A percentile compares a stretch with the other conserved stretches of the same genome.
phyloP scores from a whole-genome alignment of 2,888 invertebrate species.

The Drosophila anomalata region DNA sequence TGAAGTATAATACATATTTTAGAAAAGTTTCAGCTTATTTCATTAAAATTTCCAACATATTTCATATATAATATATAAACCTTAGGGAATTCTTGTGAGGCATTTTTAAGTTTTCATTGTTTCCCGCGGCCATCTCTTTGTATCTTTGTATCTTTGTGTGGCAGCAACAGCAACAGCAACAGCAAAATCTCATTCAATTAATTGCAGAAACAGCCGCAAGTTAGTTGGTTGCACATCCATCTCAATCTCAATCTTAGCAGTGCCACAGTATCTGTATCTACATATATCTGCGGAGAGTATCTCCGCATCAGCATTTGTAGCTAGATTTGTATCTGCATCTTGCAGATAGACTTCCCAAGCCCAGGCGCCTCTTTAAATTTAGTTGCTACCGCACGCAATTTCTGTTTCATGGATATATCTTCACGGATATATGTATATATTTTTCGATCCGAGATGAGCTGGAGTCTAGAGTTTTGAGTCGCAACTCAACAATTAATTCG shows the following conservation, averaged over 20 bases:
- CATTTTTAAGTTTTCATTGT: not conserved
- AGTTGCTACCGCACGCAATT: constrained; percentile 66
- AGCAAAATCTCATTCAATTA: constrained; percentile 55
- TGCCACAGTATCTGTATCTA: not conserved
- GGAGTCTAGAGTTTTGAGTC: not conserved
- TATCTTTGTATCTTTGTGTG: constrained; percentile 17
- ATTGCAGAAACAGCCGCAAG: constrained; percentile 61
- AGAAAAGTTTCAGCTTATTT: too few species aligned
- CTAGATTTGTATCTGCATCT: constrained; percentile 14
- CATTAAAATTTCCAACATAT: too few species aligned
- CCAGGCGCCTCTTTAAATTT: constrained; percentile 46
- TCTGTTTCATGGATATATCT: constrained; percentile 7
- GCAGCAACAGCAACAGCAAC: constrained; percentile 16
- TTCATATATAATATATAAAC: too few species aligned
- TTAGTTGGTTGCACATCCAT: constrained; percentile 41
- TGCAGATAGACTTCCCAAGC: constrained; percentile 44
- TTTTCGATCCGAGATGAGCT: not conserved
- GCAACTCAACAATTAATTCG: not conserved
- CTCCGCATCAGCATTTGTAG: not conserved
- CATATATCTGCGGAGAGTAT: constrained; percentile 1
- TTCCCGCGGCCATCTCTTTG: constrained; percentile 24
- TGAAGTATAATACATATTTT: too few species aligned
- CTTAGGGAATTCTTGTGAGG: not conserved
- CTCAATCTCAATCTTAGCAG: not conserved
- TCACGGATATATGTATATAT: constrained; percentile 4